These are phyloP conservation scores for Rhinichthys klamathensis DNA, from an alignment of 2,113 vertebrate genomes.

Conservation along the genomic window DNA sequence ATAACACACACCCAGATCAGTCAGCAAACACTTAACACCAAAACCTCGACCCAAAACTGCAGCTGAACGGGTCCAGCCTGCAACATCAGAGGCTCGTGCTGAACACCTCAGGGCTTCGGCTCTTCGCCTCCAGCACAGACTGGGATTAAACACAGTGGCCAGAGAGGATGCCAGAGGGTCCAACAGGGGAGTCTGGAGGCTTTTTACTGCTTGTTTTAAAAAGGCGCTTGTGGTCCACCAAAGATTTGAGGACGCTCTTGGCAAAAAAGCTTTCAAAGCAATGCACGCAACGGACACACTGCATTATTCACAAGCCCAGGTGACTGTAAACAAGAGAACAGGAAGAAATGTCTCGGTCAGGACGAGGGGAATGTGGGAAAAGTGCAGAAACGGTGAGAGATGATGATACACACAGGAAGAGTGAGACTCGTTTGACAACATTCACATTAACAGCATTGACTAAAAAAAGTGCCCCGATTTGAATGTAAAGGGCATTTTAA, in stretches of 20 bases:
- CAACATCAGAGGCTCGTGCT: conserved; percentile 3
- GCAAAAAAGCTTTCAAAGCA: conserved; percentile 6
- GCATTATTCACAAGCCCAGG: conserved; percentile 31
- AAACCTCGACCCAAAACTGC: neutral
- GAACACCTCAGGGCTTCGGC: neutral
- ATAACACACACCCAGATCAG: neutral
- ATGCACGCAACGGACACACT: neutral
- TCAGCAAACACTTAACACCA: neutral
- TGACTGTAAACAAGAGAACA: conserved; percentile 44
- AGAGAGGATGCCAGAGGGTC: conserved; percentile 2
- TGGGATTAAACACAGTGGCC: neutral
- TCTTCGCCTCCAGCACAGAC: conserved; percentile 23
- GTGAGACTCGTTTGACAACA: conserved; percentile 3
- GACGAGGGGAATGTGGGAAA: neutral
- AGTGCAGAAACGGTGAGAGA: conserved; percentile 27
- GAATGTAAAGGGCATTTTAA: neutral
- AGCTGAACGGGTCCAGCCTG: neutral
- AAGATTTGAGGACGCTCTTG: neutral
- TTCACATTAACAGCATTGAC: neutral
- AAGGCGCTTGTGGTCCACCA: neutral
- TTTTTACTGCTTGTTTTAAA: conserved; percentile 11
- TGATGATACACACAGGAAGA: conserved; percentile 35
- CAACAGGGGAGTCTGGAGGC: conserved; percentile 1
- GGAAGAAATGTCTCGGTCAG: neutral
- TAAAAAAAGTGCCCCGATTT: neutral